Base-by-base conservation (phyloP, 2,113 vertebrate genomes). In the Platysteira castanea region DNA sequence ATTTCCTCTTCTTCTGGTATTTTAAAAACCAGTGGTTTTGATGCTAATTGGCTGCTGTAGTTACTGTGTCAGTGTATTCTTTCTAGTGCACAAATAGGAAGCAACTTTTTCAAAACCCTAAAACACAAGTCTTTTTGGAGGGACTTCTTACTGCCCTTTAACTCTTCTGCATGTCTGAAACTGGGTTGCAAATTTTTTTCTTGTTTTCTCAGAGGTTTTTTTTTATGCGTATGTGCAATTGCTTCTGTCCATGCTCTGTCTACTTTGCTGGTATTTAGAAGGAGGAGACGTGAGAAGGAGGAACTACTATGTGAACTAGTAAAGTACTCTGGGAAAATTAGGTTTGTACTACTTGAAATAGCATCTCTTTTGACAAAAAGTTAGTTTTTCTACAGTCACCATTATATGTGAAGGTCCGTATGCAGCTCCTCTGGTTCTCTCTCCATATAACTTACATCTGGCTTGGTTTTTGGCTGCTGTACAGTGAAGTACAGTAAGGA, bases 381-480 rank as follows among this genome's bases (percentile, higher is more conserved):
- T 26, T 27, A 9, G 0, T 42, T 79, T 84, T 61, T 52, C 44
- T 50, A 1, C 0, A 4, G 14, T 85, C 6, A 15, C 3, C 1
- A 2, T 61, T 27, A 2, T 1, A 5, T n/a, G 16, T 57, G 50
- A 54, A 61, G 33, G 42, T 78, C 68, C 7, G 3, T 6, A 4
- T 37, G 6, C 33, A 56, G 31, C 39, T 80, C 54, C 67, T 64
- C 39, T 74, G 65, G 2, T 22, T 54, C 75, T 63, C 10, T 67
- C 24, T 82, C 44, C 3, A 5, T 12, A 1, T 41, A 46, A 59
- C 33, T 83, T 12, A 1, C 7, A 11, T 53, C 42, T 95, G 63
- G 20, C 46, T 61, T 89, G 28, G 4, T 22, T 84, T 90, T 37
- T 74, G 31, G 46, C 54, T 73, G 1, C 47, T 15, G 7, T 67